These are phyloP conservation scores for Chlorospingus flavigularis DNA, from an alignment of 2,797 vertebrate species.

Conservation along the genomic window DNA sequence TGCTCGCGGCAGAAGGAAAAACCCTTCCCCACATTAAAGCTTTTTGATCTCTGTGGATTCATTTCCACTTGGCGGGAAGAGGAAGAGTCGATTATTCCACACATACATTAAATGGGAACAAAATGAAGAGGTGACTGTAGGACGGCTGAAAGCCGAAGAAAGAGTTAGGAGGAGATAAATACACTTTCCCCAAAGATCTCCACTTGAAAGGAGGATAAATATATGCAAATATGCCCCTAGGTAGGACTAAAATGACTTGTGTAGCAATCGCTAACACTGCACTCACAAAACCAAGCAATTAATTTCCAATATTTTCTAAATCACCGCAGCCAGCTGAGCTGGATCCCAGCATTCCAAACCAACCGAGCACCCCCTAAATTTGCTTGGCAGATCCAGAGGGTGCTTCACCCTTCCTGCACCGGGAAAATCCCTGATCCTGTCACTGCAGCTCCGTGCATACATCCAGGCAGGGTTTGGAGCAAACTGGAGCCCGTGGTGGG, in stretches of 20 bases:
- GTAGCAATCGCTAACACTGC: conserved; percentile 33
- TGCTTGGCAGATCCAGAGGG: not conserved
- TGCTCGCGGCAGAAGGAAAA: not conserved
- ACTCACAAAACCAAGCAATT: conserved; percentile 43
- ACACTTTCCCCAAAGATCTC: conserved; percentile 37
- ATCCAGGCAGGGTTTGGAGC: not conserved
- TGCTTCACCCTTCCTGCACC: not conserved
- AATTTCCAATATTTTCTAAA: conserved; percentile 22
- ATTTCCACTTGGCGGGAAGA: conserved; percentile 6
- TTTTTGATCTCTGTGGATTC: conserved; percentile 27
- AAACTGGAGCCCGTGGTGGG: not conserved
- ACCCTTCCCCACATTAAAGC: not conserved
- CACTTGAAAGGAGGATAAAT: conserved; percentile 56
- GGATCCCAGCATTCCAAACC: not conserved
- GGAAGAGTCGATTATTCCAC: not conserved
- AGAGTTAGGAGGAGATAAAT: conserved; percentile 56
- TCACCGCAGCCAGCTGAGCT: not conserved
- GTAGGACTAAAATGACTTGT: conserved; percentile 44
- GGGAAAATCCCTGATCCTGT: not conserved
- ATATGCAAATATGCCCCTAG: conserved; percentile 55
- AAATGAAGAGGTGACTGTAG: not conserved
- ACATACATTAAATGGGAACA: conserved; percentile 1
- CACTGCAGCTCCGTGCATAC: not conserved
- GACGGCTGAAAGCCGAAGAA: conserved; percentile 24
- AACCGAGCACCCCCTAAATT: not conserved